Conservation (phyloP, 2,888 invertebrate species). For the Cylloceria caligata region DNA sequence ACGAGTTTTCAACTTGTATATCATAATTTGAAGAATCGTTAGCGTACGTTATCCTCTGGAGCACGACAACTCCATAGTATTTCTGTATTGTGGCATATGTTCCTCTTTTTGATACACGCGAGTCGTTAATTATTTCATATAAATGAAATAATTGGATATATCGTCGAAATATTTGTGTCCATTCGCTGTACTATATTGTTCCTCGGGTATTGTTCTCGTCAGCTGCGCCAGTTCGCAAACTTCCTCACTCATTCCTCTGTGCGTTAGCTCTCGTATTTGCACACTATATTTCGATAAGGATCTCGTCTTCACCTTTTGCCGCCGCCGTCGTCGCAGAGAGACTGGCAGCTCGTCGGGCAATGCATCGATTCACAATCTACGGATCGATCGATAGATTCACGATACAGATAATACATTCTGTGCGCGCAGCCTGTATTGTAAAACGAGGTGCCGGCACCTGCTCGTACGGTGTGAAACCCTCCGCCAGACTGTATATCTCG, state of each 20-base stretch:
- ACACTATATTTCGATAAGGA: conserved; percentile 63
- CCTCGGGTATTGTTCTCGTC: conserved; percentile 68
- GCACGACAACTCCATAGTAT: background rate
- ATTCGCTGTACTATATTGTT: conserved; percentile 31
- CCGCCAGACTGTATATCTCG: conserved; percentile 5
- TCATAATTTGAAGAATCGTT: background rate
- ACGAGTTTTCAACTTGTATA: background rate
- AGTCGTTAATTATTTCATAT: conserved; percentile 55
- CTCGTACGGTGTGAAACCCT: conserved; percentile 74
- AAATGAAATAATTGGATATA: conserved; percentile 62
- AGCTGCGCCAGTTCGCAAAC: conserved; percentile 69
- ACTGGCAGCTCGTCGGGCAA: conserved; percentile 49
- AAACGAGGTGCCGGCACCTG: conserved; percentile 78
- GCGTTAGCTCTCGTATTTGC: conserved; percentile 59
- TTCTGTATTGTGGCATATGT: conserved; percentile 7
- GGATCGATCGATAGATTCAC: conserved; percentile 68
- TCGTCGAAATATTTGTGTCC: conserved; percentile 62
- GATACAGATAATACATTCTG: conserved; percentile 45
- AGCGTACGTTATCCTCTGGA: background rate
- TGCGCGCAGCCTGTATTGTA: conserved; percentile 48
- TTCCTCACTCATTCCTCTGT: conserved; percentile 50
- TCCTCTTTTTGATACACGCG: conserved; percentile 20
- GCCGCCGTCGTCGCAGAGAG: conserved; percentile 30
- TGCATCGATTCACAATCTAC: conserved; percentile 69
- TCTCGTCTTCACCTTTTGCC: conserved; percentile 61